These are phyloP conservation scores for Trogon surrucura DNA, from an alignment of 2,113 vertebrate species.

Conservation along the genomic window DNA sequence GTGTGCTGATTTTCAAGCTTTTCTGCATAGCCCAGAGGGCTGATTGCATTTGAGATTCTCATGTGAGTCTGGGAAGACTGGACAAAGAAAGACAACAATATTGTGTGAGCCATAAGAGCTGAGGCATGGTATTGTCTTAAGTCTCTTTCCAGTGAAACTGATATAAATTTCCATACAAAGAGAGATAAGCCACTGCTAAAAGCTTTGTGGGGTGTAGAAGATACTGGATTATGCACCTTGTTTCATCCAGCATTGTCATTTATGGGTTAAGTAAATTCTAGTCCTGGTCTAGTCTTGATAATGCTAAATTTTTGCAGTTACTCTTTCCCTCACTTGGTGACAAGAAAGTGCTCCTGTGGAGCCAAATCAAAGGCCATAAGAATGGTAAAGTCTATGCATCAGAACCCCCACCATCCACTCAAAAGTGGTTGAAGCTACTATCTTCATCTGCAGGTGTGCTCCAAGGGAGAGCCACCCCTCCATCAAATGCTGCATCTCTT, in stretches of 20 bases:
- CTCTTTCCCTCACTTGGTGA: neutral
- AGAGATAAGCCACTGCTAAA: slow-evolving; percentile 8
- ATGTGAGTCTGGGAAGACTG: neutral
- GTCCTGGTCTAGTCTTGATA: neutral
- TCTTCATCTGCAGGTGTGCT: neutral
- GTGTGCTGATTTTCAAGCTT: neutral
- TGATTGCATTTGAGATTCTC: slow-evolving; percentile 49
- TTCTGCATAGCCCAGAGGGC: neutral
- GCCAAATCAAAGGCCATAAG: slow-evolving; percentile 20
- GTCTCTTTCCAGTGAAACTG: neutral
- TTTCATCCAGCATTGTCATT: neutral
- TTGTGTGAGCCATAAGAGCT: neutral
- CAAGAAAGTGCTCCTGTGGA: neutral
- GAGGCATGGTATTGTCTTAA: neutral
- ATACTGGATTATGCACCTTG: neutral
- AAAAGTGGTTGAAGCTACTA: neutral
- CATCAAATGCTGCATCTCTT: neutral
- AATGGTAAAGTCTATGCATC: neutral
- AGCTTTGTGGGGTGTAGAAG: neutral
- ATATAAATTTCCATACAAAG: slow-evolving; percentile 21
- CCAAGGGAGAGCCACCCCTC: neutral
- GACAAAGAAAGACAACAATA: slow-evolving; percentile 24
- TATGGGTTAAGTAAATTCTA: neutral
- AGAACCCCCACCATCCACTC: neutral
- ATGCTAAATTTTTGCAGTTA: slow-evolving; percentile 9